Conservation (phyloP, 2,888 invertebrate genomes). For the Alviniconcha strummeri region DNA sequence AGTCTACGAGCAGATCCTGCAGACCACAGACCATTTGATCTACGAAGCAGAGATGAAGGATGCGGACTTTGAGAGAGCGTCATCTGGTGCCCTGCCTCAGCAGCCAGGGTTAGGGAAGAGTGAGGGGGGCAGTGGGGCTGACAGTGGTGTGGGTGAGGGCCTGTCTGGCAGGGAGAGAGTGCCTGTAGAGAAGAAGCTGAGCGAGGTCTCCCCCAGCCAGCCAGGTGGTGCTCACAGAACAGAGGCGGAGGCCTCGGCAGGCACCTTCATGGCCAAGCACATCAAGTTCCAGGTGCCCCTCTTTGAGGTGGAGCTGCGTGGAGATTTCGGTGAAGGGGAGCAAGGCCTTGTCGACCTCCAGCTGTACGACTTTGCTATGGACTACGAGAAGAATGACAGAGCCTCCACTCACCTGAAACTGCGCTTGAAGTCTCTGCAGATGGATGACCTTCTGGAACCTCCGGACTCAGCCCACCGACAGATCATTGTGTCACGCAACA, state of each 20-base stretch:
- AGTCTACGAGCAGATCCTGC: constrained; percentile 91
- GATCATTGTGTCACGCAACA: constrained; percentile 79
- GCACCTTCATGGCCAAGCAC: constrained; percentile 53
- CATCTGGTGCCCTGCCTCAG: neutral
- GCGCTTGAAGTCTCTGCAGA: constrained; percentile 87
- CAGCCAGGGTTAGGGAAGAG: no score
- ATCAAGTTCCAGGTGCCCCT: constrained; percentile 66
- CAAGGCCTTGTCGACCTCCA: constrained; percentile 85
- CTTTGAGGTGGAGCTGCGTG: constrained; percentile 67
- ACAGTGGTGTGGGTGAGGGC: neutral
- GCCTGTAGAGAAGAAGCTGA: constrained; percentile 19
- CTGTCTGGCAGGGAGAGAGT: constrained; percentile 17
- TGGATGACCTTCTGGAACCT: constrained; percentile 91
- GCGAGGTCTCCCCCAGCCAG: neutral
- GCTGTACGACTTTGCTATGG: constrained; percentile 87
- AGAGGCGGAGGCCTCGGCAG: constrained; percentile 19
- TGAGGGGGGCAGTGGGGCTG: neutral
- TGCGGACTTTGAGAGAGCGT: neutral
- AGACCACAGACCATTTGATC: constrained; percentile 71
- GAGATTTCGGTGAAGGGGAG: constrained; percentile 70
- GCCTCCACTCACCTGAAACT: constrained; percentile 83
- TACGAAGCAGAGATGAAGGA: constrained; percentile 48
- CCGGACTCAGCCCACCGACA: constrained; percentile 86
- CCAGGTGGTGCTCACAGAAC: neutral
- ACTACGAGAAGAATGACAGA: constrained; percentile 81